Percentiles rank a stretch among this genome's conserved stretches.
Evolutionary conservation across 2,113 vertebrate genomes (phyloP).

Genomic region (Anarhynchus alexandrinus): DNA sequence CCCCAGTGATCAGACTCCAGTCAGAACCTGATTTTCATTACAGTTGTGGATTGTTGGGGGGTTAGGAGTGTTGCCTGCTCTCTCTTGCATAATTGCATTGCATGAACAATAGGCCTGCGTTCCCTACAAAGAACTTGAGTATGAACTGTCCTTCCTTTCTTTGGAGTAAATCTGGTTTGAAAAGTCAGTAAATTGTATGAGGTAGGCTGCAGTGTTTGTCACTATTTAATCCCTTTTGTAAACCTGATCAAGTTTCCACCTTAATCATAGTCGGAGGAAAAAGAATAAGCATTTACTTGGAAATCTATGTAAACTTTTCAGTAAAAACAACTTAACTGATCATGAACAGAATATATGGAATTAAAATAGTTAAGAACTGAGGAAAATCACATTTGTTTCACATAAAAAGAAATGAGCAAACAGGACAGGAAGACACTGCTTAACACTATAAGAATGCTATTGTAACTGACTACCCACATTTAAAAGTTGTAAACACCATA

Average conservation of each 20-base stretch:
- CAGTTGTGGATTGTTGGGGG: neutral
- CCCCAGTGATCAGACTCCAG: neutral
- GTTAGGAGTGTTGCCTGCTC: neutral
- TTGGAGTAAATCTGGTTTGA: neutral
- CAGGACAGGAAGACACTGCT: neutral
- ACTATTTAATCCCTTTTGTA: neutral
- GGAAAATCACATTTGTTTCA: slow-evolving; percentile 5
- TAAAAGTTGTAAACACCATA: neutral
- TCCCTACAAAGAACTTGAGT: neutral
- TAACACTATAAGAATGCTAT: slow-evolving; percentile 2
- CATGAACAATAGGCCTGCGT: neutral
- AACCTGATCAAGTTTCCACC: neutral
- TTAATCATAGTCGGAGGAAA: neutral
- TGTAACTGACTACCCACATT: neutral
- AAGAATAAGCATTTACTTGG: neutral
- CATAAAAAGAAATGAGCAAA: neutral
- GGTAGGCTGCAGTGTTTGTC: neutral
- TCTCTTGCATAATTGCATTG: neutral
- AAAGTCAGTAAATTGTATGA: neutral
- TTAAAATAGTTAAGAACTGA: neutral
- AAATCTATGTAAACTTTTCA: neutral
- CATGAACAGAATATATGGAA: neutral
- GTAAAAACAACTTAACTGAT: neutral
- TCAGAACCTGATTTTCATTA: neutral
- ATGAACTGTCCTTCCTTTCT: neutral